Conservation (phyloP, 2,888 invertebrate genomes). For the Drosophila ustulata region DNA sequence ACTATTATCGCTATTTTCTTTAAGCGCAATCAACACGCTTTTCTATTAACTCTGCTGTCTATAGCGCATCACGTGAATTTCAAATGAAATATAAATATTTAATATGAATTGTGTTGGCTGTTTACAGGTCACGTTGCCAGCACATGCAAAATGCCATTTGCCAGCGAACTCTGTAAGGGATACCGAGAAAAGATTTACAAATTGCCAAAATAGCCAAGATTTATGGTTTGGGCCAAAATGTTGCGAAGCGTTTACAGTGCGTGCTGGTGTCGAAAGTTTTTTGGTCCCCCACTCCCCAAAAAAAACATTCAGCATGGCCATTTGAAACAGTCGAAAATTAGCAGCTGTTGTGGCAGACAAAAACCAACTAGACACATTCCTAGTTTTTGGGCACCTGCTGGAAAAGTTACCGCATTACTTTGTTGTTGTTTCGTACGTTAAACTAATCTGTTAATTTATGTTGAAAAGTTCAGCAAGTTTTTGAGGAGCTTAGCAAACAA, state of each 20-base stretch:
- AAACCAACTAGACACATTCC: constrained; percentile 31
- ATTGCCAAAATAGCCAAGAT: constrained; percentile 63
- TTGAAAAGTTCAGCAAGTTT: constrained; percentile 72
- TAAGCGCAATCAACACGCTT: constrained; percentile 14
- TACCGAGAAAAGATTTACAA: constrained; percentile 60
- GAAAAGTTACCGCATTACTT: constrained; percentile 41
- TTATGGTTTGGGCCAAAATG: constrained; percentile 51
- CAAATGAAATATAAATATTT: constrained; percentile 57
- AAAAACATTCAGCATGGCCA: constrained; percentile 14
- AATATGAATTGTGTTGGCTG: constrained; percentile 41
- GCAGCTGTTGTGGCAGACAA: constrained; percentile 45
- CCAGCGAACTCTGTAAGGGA: constrained; percentile 7
- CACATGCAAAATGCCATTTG: constrained; percentile 28
- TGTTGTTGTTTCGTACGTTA: constrained; percentile 29
- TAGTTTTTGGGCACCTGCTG: constrained; percentile 44
- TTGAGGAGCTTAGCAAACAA: constrained; percentile 73
- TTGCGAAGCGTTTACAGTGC: constrained; percentile 42
- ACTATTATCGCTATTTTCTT: neutral
- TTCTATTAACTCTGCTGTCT: constrained; percentile 4
- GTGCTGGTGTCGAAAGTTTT: constrained; percentile 45
- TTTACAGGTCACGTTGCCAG: constrained; percentile 38
- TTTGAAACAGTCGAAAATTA: constrained; percentile 44
- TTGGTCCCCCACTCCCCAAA: neutral
- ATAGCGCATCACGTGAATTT: constrained; percentile 19
- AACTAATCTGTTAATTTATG: constrained; percentile 78